Conservation (phyloP, 2,888 invertebrate species). For the Nebria salina region DNA sequence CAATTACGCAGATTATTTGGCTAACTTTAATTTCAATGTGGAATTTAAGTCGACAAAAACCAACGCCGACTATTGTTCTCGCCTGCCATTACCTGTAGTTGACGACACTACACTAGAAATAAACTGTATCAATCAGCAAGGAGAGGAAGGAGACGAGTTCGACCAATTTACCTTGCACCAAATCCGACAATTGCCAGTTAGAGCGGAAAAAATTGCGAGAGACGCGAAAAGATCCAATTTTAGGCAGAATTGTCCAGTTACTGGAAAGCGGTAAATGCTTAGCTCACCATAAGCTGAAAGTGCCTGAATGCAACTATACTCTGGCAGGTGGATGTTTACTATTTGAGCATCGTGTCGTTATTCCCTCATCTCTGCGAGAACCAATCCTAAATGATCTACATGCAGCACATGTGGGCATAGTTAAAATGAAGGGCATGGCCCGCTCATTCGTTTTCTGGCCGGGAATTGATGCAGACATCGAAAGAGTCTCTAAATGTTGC, state of each 20-base stretch:
- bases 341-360: slow-evolving; percentile 48
- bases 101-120: not conserved
- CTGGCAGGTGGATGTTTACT: slow-evolving; percentile 42
- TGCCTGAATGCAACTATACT: slow-evolving; percentile 40
- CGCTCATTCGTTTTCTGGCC: slow-evolving; percentile 51
- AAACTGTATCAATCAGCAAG: not conserved
- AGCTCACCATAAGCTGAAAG: not conserved
- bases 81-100: slow-evolving; percentile 8
- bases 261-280: slow-evolving; percentile 36
- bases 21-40: slow-evolving; percentile 45
- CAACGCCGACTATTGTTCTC: slow-evolving; percentile 45
- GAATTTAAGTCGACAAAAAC: slow-evolving; percentile 36
- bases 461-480: slow-evolving; percentile 52
- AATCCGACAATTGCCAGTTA: slow-evolving; percentile 44
- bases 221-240: slow-evolving; percentile 30
- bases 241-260: slow-evolving; percentile 27
- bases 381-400: slow-evolving; percentile 49
- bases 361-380: slow-evolving; percentile 48
- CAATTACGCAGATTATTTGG: slow-evolving; percentile 41
- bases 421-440: slow-evolving; percentile 53
- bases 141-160: slow-evolving; percentile 28
- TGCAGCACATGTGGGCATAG: slow-evolving; percentile 52
- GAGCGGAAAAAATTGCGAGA: slow-evolving; percentile 33
- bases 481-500: slow-evolving; percentile 50
- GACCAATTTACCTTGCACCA: slow-evolving; percentile 34